Conservation (phyloP, 2,888 invertebrate genomes). For the Rambutsinella grinnellia region DNA sequence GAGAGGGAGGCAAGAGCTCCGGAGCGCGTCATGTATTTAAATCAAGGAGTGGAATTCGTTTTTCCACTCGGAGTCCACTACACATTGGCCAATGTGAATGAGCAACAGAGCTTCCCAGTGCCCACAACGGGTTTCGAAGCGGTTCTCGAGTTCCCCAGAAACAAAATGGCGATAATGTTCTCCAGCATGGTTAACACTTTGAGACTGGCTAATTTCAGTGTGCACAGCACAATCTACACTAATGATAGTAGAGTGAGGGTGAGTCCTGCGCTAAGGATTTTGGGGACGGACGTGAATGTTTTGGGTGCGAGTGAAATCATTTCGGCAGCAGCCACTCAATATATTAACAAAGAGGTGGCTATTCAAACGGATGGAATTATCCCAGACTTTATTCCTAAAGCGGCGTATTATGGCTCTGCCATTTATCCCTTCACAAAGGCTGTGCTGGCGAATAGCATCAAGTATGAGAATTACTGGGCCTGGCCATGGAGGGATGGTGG, state of each 20-base stretch:
- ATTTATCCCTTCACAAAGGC: conserved; percentile 59
- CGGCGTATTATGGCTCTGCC: conserved; percentile 46
- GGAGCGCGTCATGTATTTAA: conserved; percentile 49
- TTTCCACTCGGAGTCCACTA: conserved; percentile 61
- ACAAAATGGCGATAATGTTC: conserved; percentile 61
- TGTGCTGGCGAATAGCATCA: conserved; percentile 41
- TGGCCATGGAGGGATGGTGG: conserved; percentile 57
- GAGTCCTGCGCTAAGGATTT: conserved; percentile 49
- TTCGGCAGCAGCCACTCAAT: conserved; percentile 25
- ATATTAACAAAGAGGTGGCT: conserved; percentile 47
- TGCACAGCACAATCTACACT: conserved; percentile 53
- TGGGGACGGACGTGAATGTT: conserved; percentile 52
- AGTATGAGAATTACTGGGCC: conserved; percentile 60
- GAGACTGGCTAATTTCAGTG: conserved; percentile 56
- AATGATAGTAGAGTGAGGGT: conserved; percentile 26
- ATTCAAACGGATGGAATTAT: conserved; percentile 48
- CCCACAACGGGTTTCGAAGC: conserved; percentile 57
- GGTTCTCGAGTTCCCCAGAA: conserved; percentile 58
- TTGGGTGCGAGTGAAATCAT: conserved; percentile 17
- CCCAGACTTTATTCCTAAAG: conserved; percentile 50
- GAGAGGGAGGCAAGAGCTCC: conserved; percentile 35
- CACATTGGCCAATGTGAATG: conserved; percentile 58
- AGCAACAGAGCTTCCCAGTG: conserved; percentile 52
- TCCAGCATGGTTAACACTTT: conserved; percentile 60
- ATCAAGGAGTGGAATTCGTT: conserved; percentile 59